phyloP scores from a whole-genome alignment of 2,113 vertebrate species.

The Myanophis thanlyinensis region DNA sequence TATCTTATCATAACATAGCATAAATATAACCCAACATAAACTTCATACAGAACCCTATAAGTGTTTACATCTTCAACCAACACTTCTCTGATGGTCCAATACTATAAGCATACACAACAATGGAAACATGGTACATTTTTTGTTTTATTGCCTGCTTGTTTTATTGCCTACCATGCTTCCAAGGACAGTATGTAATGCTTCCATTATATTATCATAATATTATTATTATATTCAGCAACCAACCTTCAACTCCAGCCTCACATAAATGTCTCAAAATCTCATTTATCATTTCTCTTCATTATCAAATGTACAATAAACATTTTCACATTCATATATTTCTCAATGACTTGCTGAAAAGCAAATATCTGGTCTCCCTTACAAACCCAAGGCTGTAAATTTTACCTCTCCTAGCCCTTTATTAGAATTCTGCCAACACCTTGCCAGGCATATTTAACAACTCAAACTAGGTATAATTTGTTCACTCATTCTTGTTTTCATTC shows the following conservation, averaged over 20 bases:
- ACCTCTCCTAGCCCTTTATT: background rate
- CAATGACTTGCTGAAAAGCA: background rate
- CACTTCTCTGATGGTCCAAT: background rate
- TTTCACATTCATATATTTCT: background rate
- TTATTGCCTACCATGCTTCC: background rate
- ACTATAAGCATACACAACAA: background rate
- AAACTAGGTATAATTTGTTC: background rate
- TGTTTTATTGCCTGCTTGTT: background rate
- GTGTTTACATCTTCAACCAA: background rate
- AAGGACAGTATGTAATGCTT: background rate
- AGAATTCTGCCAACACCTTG: background rate
- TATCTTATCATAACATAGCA: background rate
- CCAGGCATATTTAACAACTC: background rate
- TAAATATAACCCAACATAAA: background rate
- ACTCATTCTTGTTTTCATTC: background rate
- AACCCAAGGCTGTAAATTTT: background rate
- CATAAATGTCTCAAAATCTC: background rate
- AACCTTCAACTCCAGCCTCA: background rate
- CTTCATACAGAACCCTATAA: background rate
- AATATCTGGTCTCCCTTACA: background rate
- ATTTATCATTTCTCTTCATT: background rate
- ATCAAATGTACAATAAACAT: background rate
- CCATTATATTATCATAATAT: no score
- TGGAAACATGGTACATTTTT: background rate
- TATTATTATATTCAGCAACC: background rate